A percentile compares a stretch with the other conserved stretches of the same genome.
phyloP scores from a whole-genome alignment of 2,888 invertebrate genomes.

The Melieria omissa region DNA sequence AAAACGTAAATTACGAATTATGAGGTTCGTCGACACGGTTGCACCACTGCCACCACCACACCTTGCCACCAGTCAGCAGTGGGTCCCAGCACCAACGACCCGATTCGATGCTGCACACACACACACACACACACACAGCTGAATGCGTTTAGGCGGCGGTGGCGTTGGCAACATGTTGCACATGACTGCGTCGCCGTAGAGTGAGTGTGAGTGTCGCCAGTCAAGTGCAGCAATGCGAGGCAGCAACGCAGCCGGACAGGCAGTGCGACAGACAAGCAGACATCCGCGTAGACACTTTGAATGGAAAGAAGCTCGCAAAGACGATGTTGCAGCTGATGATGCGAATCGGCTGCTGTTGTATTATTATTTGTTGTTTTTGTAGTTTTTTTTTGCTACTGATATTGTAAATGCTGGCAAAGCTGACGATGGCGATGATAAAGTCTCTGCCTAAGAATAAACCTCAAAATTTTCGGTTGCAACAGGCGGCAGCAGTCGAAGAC shows the following conservation, averaged over 20 bases:
- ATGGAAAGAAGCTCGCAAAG: neutral
- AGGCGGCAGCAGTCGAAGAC: constrained; percentile 22
- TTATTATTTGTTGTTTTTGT: too few species aligned
- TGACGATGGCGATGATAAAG: too few species aligned
- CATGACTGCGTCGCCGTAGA: constrained; percentile 47
- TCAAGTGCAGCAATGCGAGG: constrained; percentile 57
- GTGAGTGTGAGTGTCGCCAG: constrained; percentile 18
- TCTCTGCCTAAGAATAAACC: neutral
- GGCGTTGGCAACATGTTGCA: constrained; percentile 58
- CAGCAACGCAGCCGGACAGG: constrained; percentile 7
- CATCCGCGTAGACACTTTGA: too few species aligned
- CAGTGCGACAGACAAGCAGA: too few species aligned
- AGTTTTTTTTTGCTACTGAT: too few species aligned
- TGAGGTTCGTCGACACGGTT: too few species aligned
- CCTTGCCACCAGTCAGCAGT: too few species aligned
- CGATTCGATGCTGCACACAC: constrained; percentile 14
- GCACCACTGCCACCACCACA: too few species aligned
- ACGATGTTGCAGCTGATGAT: neutral
- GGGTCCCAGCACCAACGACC: too few species aligned
- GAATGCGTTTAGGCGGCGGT: too few species aligned
- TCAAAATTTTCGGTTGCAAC: neutral
- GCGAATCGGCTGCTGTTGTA: neutral
- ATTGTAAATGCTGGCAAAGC: too few species aligned
- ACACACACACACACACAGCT: neutral
- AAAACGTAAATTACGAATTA: too few species aligned